A percentile compares a stretch with the other conserved stretches of the same genome.
Evolutionary conservation across 2,797 vertebrate species (phyloP).

Genomic region (Varecia variegata): DNA sequence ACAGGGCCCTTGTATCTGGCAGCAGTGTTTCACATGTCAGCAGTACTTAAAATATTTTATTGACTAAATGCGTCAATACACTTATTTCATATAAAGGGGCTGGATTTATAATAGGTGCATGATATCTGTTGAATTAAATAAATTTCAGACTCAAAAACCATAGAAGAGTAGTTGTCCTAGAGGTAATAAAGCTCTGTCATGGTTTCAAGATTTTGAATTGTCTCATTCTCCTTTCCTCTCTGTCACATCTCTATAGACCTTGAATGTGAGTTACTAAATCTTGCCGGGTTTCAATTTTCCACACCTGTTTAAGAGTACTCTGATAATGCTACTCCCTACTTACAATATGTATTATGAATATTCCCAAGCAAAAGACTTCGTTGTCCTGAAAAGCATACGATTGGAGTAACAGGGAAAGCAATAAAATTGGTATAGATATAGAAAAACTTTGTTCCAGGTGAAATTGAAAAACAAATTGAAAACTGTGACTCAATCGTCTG

Average conservation of each 20-base stretch:
- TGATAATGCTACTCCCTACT: conserved; percentile 1
- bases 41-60: conserved; percentile 29
- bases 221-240: conserved; percentile 29
- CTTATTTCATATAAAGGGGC: background rate
- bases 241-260: background rate
- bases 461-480: conserved; percentile 73
- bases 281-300: conserved; percentile 27
- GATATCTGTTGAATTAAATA: conserved; percentile 20
- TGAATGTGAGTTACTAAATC: conserved; percentile 26
- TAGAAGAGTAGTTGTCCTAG: background rate
- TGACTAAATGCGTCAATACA: background rate
- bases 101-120: background rate
- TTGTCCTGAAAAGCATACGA: conserved; percentile 43
- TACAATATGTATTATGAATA: conserved; percentile 29
- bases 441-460: conserved; percentile 48
- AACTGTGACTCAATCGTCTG: conserved; percentile 79
- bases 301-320: conserved; percentile 38
- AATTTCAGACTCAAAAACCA: background rate
- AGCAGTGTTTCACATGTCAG: background rate
- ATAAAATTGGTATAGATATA: conserved; percentile 46
- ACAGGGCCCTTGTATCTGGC: background rate
- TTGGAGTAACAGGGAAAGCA: conserved; percentile 58
- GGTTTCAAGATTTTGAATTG: background rate
- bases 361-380: conserved; percentile 43
- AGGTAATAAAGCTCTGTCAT: background rate